Conservation (phyloP, 2,797 vertebrate genomes). For the Periophthalmus magnuspinnatus region DNA sequence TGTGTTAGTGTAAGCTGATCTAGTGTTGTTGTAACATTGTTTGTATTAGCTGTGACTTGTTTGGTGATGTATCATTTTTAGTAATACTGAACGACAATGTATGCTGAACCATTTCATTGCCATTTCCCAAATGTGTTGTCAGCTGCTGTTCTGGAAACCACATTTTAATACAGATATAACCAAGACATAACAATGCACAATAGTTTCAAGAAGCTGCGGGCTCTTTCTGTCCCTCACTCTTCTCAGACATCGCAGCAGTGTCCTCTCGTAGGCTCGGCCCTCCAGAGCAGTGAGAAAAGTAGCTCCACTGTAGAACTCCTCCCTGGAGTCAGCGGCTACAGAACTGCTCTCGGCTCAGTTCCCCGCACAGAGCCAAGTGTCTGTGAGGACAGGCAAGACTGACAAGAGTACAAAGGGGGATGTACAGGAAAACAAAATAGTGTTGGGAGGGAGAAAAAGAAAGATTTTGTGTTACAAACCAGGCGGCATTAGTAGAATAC, state of each 20-base stretch:
- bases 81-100: background rate
- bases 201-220: background rate
- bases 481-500: background rate
- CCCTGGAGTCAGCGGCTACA: slow-evolving; percentile 6
- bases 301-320: slow-evolving; percentile 3
- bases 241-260: background rate
- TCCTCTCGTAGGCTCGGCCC: background rate
- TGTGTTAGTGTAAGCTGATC: too few species aligned
- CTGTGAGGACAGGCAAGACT: background rate
- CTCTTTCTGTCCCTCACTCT: background rate
- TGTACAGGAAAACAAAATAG: background rate
- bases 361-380: background rate
- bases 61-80: background rate
- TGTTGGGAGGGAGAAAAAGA: background rate
- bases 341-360: background rate
- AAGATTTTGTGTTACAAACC: background rate
- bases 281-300: background rate
- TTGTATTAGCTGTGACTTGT: background rate
- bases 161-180: background rate
- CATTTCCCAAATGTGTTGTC: background rate
- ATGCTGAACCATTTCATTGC: background rate
- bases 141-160: background rate
- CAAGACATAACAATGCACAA: background rate
- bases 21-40: background rate
- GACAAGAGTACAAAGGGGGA: background rate